Base-by-base conservation (phyloP, 2,888 invertebrate species). In the Oscheius sp. region DNA sequence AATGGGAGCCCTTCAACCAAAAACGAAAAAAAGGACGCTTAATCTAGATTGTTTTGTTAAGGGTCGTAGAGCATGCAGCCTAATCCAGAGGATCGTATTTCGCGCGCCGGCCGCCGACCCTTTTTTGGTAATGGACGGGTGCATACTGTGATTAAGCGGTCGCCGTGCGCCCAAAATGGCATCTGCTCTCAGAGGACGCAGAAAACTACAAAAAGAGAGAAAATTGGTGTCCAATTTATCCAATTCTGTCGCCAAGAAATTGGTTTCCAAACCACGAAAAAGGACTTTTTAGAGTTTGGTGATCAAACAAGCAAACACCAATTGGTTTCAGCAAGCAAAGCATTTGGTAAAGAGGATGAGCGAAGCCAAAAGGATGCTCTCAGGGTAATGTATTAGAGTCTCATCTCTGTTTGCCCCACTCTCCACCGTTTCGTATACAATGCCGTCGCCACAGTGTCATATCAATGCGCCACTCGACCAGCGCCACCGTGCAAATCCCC, bases 101-200 rank as follows among this genome's bases (percentile, higher is more conserved):
- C 61, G 61, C 61, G 45, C 61, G 42, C 61, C 61, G 42, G 61
- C 45, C 61, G 61, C 42, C 52, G 45, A 45, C 42, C 61, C 61
- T 61, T 61, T 61, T 61, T 61, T 61, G 61, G 61, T 61, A 61
- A 61, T 61, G 61, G 61, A 61, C 61, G 61, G 61, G 61, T 61
- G 61, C 61, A 61, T 61, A 61, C 61, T 61, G 61, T 61, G 61
- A 61, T 61, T 61, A 61, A 61, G 61, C 61, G 45, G 25, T 61
- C 27, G 61, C 61, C 61, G 61, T 61, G 61, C 61, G 27, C 45
- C 42, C 61, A n/a, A 17, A 31, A 55, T 33, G 55, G 55, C 55
- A 33, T 55, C 55, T 55, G 55, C 20, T 34, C 17, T 17, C 34
- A 29, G 31, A 31, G 55, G 15, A 33, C n/a, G n/a, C n/a, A n/a